Conservation (phyloP, 1,140 invertebrate genomes). For the Bombus breviceps region DNA sequence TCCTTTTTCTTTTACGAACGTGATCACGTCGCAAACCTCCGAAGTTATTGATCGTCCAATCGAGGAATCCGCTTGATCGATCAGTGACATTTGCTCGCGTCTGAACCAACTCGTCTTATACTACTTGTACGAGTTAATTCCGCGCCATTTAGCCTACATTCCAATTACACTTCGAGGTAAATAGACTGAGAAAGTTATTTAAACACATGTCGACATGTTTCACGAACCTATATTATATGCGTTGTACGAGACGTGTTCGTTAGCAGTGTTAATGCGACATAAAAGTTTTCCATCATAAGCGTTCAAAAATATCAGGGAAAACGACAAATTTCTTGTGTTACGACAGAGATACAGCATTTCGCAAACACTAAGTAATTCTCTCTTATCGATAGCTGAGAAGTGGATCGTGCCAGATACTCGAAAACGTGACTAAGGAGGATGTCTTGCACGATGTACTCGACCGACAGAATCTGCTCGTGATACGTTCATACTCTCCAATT, state of each 20-base stretch:
- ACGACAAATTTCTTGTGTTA: background rate
- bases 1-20: background rate
- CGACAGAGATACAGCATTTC: background rate
- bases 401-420: conserved; percentile 49
- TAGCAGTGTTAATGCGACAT: too few species aligned
- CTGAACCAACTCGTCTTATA: background rate
- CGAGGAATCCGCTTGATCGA: background rate
- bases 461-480: conserved; percentile 40
- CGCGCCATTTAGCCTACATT: background rate
- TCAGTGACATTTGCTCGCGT: background rate
- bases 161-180: too few species aligned
- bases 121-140: background rate
- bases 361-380: too few species aligned
- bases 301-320: background rate
- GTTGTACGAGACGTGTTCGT: too few species aligned
- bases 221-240: too few species aligned
- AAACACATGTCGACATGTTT: too few species aligned
- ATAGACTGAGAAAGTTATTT: too few species aligned
- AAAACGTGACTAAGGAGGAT: conserved; percentile 54
- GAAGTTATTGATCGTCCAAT: background rate
- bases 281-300: too few species aligned
- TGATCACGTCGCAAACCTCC: background rate
- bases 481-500: conserved; percentile 17
- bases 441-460: conserved; percentile 57
- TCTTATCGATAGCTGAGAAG: background rate